Evolutionary conservation across 2,797 vertebrate species (phyloP).

Genomic region (Tapirus indicus): DNA sequence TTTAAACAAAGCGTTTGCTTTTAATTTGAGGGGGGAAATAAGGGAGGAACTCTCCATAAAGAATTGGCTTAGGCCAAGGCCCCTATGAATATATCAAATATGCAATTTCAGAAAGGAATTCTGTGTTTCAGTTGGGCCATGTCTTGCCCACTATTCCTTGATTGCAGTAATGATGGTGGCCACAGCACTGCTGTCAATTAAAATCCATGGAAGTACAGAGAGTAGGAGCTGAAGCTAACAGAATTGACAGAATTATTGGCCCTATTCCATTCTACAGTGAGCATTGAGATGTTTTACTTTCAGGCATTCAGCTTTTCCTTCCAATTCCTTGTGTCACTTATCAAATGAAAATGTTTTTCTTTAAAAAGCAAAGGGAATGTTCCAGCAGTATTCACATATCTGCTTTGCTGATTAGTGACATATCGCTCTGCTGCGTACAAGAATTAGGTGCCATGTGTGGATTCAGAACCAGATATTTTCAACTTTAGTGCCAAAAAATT

Average conservation of each 20-base stretch:
- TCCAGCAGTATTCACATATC: background rate
- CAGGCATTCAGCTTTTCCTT: background rate
- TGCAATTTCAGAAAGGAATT: background rate
- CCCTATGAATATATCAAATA: background rate
- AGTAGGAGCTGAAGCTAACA: background rate
- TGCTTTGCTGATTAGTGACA: constrained; percentile 22
- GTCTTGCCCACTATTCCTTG: background rate
- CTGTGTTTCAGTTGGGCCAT: background rate
- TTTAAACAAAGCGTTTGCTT: background rate
- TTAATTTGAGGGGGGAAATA: background rate
- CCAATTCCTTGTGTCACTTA: background rate
- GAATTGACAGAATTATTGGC: background rate
- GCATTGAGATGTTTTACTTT: background rate
- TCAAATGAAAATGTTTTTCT: background rate
- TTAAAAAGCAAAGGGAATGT: background rate
- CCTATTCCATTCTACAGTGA: background rate
- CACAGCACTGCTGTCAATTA: background rate
- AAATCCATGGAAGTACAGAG: background rate
- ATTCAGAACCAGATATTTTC: background rate
- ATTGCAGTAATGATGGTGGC: background rate
- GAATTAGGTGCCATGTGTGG: background rate
- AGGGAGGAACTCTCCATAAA: background rate
- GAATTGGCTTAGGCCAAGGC: background rate
- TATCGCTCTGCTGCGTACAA: background rate
- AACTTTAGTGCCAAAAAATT: background rate